Conservation (phyloP, 2,797 vertebrate species). For the Pterois miles region DNA sequence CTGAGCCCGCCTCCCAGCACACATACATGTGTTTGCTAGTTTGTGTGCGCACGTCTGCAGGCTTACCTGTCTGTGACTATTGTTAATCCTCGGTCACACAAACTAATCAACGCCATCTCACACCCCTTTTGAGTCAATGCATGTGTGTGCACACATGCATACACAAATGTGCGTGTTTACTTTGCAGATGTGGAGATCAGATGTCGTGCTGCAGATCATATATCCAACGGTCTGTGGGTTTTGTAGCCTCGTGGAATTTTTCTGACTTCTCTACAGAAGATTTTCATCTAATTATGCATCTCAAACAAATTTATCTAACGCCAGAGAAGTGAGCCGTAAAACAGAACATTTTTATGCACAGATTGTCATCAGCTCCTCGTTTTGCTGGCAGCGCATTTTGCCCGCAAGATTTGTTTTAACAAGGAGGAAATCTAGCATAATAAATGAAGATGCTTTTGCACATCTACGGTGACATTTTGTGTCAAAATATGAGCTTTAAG, state of each 20-base stretch:
- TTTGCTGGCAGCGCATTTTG: constrained; percentile 8
- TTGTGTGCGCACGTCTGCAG: constrained; percentile 16
- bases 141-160: constrained; percentile 48
- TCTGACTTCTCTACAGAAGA: constrained; percentile 3
- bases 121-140: constrained; percentile 53
- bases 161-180: constrained; percentile 63
- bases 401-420: constrained; percentile 14
- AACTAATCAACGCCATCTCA: constrained; percentile 51
- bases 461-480: not conserved
- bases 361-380: constrained; percentile 11
- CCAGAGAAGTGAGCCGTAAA: constrained; percentile 20
- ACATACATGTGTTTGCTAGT: constrained; percentile 36
- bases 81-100: constrained; percentile 50
- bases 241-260: constrained; percentile 17
- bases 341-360: constrained; percentile 25
- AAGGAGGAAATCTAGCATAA: not conserved
- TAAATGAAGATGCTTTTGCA: not conserved
- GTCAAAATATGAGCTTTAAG: not conserved
- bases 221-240: constrained; percentile 52
- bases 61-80: constrained; percentile 49
- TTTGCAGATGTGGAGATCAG: constrained; percentile 70
- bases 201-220: constrained; percentile 66
- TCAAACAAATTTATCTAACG: constrained; percentile 27
- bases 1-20: constrained; percentile 49
- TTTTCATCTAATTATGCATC: constrained; percentile 36